Percentiles rank a stretch among this genome's conserved stretches.
These are phyloP conservation scores for Drosophila novamexicana DNA, from an alignment of 1,140 invertebrate genomes.

Conservation along the genomic window DNA sequence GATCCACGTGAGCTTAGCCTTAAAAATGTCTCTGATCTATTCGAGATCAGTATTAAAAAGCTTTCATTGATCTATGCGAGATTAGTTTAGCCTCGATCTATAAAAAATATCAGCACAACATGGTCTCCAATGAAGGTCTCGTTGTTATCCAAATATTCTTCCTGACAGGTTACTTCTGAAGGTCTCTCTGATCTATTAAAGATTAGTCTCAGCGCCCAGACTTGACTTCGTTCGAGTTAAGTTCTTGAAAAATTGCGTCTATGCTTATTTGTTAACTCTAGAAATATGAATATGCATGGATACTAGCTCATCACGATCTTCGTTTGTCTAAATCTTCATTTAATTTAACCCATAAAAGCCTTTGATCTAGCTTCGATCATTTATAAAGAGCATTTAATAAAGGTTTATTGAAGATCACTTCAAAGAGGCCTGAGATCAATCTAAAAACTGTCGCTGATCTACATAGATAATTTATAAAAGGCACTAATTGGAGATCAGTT, in stretches of 20 bases:
- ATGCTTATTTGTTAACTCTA: too few relatives aligned
- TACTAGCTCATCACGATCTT: too few relatives aligned
- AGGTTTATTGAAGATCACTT: too few relatives aligned
- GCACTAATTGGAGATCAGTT: too few relatives aligned
- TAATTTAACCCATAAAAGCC: too few relatives aligned
- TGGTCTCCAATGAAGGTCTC: background rate
- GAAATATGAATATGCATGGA: too few relatives aligned
- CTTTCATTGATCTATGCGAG: background rate
- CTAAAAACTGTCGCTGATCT: too few relatives aligned
- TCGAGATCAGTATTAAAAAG: background rate
- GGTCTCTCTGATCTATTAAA: background rate
- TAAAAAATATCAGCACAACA: slow-evolving; percentile 1
- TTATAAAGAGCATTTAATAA: too few relatives aligned
- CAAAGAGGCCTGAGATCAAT: too few relatives aligned
- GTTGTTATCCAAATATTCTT: background rate
- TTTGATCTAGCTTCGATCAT: too few relatives aligned
- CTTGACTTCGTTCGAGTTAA: background rate
- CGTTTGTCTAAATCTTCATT: too few relatives aligned
- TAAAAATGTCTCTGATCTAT: background rate
- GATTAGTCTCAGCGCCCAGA: background rate
- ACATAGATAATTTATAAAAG: too few relatives aligned
- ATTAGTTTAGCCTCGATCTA: background rate
- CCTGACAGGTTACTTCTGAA: background rate
- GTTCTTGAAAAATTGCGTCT: background rate
- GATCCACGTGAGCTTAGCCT: background rate